Percentiles rank a stretch among this genome's conserved stretches.
Conservation (phyloP, 2,797 vertebrate genomes). For the Erpetoichthys calabaricus region DNA sequence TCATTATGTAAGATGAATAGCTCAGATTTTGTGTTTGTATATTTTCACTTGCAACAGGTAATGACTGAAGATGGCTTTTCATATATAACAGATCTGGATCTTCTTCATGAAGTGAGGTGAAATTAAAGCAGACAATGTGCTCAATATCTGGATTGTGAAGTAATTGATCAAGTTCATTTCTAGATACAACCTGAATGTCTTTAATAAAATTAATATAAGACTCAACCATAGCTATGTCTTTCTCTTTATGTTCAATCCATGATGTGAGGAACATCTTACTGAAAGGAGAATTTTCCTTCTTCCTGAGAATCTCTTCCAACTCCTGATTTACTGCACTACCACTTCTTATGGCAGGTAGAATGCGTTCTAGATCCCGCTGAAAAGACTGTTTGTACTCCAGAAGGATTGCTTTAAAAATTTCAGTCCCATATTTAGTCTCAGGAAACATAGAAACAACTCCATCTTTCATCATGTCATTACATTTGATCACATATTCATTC, state of each 20-base stretch:
- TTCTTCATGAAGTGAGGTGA: slow-evolving; percentile 18
- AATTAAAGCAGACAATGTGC: slow-evolving; percentile 18
- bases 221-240: slow-evolving; percentile 18
- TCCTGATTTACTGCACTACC: slow-evolving; percentile 15
- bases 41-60: background rate
- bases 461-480: slow-evolving; percentile 20
- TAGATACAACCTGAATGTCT: slow-evolving; percentile 14
- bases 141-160: slow-evolving; percentile 14
- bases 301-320: slow-evolving; percentile 10
- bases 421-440: slow-evolving; percentile 20
- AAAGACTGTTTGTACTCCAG: slow-evolving; percentile 21
- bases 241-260: slow-evolving; percentile 14
- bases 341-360: slow-evolving; percentile 19
- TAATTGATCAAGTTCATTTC: slow-evolving; percentile 14
- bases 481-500: slow-evolving; percentile 14
- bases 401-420: slow-evolving; percentile 17
- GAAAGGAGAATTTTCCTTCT: slow-evolving; percentile 17
- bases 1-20: too few species aligned
- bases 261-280: slow-evolving; percentile 1
- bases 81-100: slow-evolving; percentile 17
- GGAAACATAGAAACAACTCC: slow-evolving; percentile 14
- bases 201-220: slow-evolving; percentile 20
- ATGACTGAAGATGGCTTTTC: slow-evolving; percentile 11
- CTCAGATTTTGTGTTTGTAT: too few species aligned
- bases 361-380: slow-evolving; percentile 20